These are phyloP conservation scores for Lepidocyrtinus sp. DNA, from an alignment of 2,888 invertebrate genomes.

Conservation along the genomic window DNA sequence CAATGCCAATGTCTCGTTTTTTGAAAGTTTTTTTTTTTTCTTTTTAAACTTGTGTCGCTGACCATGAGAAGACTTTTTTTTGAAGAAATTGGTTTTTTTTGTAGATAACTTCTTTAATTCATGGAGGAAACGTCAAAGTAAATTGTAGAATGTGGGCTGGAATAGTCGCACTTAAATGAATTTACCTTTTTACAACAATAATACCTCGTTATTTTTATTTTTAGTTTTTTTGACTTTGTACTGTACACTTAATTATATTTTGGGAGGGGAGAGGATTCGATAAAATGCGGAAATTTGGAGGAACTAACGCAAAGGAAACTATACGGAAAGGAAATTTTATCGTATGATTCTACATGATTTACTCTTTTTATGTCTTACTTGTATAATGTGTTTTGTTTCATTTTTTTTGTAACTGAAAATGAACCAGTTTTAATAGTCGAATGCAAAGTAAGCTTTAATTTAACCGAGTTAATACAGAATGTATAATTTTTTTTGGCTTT, in stretches of 20 bases:
- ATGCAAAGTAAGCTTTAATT: conserved; percentile 62
- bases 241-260: conserved; percentile 5
- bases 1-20: background rate
- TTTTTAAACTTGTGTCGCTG: background rate
- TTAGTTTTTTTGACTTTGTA: conserved; percentile 12
- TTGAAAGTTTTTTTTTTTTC: background rate
- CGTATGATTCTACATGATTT: background rate
- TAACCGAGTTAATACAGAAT: conserved; percentile 55
- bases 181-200: conserved; percentile 13
- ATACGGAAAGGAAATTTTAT: no score
- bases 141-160: conserved; percentile 2
- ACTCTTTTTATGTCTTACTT: conserved; percentile 17
- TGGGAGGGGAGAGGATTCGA: no score
- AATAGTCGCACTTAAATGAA: background rate
- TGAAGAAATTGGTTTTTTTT: background rate
- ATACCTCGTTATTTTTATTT: conserved; percentile 18
- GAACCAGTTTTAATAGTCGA: conserved; percentile 57
- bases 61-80: background rate
- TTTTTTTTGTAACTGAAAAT: conserved; percentile 53
- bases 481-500: conserved; percentile 44
- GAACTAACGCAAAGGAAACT: no score
- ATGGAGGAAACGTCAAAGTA: background rate
- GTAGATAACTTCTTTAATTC: background rate
- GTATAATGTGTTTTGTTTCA: conserved; percentile 25
- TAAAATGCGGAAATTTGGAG: no score